phyloP scores from a whole-genome alignment of 2,888 invertebrate species.

The Eupithecia pulchellata region DNA sequence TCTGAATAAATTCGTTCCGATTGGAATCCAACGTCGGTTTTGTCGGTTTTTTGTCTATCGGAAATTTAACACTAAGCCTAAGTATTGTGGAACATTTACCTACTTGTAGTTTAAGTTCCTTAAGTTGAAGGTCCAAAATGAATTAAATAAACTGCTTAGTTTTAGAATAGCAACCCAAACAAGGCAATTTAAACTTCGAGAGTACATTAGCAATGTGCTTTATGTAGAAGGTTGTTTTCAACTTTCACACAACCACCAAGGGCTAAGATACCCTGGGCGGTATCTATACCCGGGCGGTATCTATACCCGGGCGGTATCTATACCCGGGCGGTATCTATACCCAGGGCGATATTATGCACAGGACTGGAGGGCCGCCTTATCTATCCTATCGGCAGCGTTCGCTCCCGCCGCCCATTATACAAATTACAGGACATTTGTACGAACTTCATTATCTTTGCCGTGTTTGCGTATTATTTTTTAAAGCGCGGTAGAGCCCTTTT shows the following conservation, averaged over 20 bases:
- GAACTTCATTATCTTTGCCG: constrained; percentile 18
- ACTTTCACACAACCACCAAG: background rate
- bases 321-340: background rate
- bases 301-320: background rate
- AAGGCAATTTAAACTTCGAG: constrained; percentile 5
- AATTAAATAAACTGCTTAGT: background rate
- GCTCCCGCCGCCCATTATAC: constrained; percentile 65
- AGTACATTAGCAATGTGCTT: background rate
- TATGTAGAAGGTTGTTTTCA: background rate
- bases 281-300: background rate
- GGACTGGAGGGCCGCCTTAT: constrained; percentile 49
- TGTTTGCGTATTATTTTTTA: constrained; percentile 18
- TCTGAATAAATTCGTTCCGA: background rate
- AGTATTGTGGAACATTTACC: background rate
- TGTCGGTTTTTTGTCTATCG: too few relatives aligned
- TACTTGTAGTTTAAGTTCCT: background rate
- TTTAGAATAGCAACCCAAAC: background rate
- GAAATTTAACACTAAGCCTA: background rate
- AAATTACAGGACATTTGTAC: constrained; percentile 62
- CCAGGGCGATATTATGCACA: constrained; percentile 9
- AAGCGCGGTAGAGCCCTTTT: background rate
- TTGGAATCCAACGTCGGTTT: background rate
- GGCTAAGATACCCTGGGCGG: background rate
- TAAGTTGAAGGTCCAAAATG: background rate
- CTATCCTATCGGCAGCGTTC: constrained; percentile 61